Percentiles rank a stretch among this genome's conserved stretches.
phyloP scores from a whole-genome alignment of 2,888 invertebrate genomes.

The Watsonalla binaria region DNA sequence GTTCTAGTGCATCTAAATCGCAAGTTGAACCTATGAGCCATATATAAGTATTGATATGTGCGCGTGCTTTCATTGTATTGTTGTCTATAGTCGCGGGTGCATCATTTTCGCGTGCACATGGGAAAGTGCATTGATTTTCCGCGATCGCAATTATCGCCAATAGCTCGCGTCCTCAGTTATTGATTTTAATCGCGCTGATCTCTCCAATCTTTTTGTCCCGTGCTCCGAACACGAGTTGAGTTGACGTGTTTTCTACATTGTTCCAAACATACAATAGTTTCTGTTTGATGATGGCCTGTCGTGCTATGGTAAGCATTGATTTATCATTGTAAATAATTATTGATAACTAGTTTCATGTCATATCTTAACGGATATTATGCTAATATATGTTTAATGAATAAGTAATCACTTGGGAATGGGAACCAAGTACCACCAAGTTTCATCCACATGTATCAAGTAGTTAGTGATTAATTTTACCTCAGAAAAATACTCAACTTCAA shows the following conservation, averaged over 20 bases:
- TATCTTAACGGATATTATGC: too few relatives aligned
- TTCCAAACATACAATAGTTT: slow-evolving; percentile 37
- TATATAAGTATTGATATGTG: slow-evolving; percentile 66
- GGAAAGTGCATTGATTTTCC: slow-evolving; percentile 48
- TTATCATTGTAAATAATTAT: too few relatives aligned
- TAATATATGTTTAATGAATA: too few relatives aligned
- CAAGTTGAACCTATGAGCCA: slow-evolving; percentile 41
- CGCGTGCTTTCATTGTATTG: slow-evolving; percentile 60
- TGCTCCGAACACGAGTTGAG: slow-evolving; percentile 23
- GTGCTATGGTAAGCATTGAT: slow-evolving; percentile 57
- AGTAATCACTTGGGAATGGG: too few relatives aligned
- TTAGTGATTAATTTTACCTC: too few relatives aligned
- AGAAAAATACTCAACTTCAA: too few relatives aligned
- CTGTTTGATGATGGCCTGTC: slow-evolving; percentile 58
- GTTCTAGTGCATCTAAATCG: slow-evolving; percentile 16
- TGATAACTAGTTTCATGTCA: too few relatives aligned
- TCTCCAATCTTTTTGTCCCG: slow-evolving; percentile 41
- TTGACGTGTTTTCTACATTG: slow-evolving; percentile 59
- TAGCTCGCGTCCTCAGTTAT: slow-evolving; percentile 17
- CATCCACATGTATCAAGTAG: too few relatives aligned
- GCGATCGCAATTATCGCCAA: slow-evolving; percentile 22
- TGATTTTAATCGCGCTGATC: slow-evolving; percentile 42
- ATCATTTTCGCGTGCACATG: slow-evolving; percentile 40
- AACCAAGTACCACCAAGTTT: too few relatives aligned
- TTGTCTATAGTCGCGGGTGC: slow-evolving; percentile 40